Evolutionary conservation across 2,797 vertebrate species (phyloP).

Genomic region (Neostethus bicornis): DNA sequence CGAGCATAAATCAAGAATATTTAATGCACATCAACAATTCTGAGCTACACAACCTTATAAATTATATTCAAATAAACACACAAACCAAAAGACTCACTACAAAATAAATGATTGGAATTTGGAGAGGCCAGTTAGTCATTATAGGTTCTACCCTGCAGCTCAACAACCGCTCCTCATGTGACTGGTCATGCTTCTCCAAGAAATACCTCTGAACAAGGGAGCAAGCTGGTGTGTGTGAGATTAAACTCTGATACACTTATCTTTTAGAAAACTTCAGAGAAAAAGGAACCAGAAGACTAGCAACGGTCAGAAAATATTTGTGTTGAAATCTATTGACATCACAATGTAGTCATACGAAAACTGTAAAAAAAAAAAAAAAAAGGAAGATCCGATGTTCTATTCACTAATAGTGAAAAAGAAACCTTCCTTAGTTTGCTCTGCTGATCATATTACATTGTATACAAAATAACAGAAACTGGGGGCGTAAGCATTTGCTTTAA

Average conservation of each 20-base stretch:
- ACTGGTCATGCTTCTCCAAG: slow-evolving; percentile 67
- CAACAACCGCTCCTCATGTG: slow-evolving; percentile 70
- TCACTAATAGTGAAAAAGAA: slow-evolving; percentile 10
- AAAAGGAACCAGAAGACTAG: background rate
- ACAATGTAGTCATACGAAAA: slow-evolving; percentile 25
- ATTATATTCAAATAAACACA: slow-evolving; percentile 16
- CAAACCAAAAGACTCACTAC: background rate
- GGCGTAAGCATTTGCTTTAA: background rate
- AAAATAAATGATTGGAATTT: slow-evolving; percentile 14
- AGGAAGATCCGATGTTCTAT: background rate
- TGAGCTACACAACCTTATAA: slow-evolving; percentile 35
- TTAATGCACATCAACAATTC: slow-evolving; percentile 50
- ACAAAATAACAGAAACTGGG: slow-evolving; percentile 27
- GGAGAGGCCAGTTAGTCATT: slow-evolving; percentile 47
- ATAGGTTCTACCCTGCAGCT: slow-evolving; percentile 41
- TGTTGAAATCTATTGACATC: too few species aligned
- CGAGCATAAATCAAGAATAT: slow-evolving; percentile 15
- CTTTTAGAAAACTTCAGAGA: background rate
- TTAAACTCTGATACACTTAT: slow-evolving; percentile 37
- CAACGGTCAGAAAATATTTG: background rate
- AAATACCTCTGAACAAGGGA: slow-evolving; percentile 63
- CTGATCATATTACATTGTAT: slow-evolving; percentile 31
- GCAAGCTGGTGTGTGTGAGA: slow-evolving; percentile 8
- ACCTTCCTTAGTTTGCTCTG: slow-evolving; percentile 12
- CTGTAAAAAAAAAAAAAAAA: background rate